phyloP scores from a whole-genome alignment of 2,888 invertebrate species.

The Nemurella pictetii region DNA sequence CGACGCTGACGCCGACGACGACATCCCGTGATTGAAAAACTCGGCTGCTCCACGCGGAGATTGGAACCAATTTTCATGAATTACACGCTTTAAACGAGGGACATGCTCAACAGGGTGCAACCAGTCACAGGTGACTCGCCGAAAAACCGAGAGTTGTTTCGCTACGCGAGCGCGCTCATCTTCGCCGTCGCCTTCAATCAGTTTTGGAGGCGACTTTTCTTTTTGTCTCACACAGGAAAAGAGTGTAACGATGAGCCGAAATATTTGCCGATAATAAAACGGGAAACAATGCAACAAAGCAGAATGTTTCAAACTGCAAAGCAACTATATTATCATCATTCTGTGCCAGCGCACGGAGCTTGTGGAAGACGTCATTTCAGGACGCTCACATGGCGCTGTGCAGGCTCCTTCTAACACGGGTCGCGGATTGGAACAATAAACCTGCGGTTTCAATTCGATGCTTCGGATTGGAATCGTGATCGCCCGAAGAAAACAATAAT shows the following conservation, averaged over 20 bases:
- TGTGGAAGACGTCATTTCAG: neutral
- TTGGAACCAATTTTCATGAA: constrained; percentile 34
- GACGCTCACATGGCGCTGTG: neutral
- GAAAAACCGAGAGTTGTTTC: neutral
- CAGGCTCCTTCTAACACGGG: neutral
- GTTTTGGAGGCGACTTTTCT: no score
- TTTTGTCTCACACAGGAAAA: no score
- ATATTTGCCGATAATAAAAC: neutral
- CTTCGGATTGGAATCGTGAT: neutral
- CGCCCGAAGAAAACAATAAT: neutral
- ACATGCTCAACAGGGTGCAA: neutral
- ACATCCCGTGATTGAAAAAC: constrained; percentile 14
- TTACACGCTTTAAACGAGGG: constrained; percentile 12
- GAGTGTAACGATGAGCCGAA: neutral
- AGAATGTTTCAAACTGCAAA: neutral
- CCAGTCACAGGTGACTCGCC: neutral
- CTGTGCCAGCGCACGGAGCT: neutral
- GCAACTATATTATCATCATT: no score
- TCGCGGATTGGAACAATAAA: neutral
- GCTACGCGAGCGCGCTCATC: neutral
- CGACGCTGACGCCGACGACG: constrained; percentile 20
- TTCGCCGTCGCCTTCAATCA: neutral
- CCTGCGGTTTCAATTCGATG: neutral
- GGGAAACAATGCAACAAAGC: neutral
- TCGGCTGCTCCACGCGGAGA: constrained; percentile 24